These are phyloP conservation scores for Saccostrea cuccullata DNA, from an alignment of 1,140 invertebrate species.

Conservation along the genomic window DNA sequence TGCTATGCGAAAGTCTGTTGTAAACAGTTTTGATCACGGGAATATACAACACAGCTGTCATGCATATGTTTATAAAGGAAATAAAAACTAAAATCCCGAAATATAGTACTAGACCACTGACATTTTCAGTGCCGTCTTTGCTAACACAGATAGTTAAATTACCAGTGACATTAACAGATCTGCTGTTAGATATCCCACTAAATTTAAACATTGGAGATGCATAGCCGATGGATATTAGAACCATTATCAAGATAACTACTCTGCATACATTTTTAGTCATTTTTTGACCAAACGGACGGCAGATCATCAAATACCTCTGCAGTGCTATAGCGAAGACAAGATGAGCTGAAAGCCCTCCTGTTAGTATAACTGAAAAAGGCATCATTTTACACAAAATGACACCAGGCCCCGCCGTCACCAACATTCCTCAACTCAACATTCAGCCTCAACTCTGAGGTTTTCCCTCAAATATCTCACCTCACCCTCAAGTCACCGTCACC, in stretches of 20 bases:
- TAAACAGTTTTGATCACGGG: background rate
- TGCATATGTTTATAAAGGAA: background rate
- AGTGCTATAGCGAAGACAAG: background rate
- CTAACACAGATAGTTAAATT: background rate
- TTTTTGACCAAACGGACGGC: constrained; percentile 2
- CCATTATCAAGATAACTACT: background rate
- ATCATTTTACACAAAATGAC: background rate
- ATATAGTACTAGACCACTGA: background rate
- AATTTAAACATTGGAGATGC: background rate
- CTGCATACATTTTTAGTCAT: background rate
- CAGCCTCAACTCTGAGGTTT: too few relatives aligned
- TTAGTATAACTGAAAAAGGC: background rate
- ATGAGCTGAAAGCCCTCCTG: background rate
- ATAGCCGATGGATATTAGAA: background rate
- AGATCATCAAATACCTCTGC: background rate
- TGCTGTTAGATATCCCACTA: background rate
- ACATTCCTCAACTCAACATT: too few relatives aligned
- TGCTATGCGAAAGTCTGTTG: background rate
- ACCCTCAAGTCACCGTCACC: too few relatives aligned
- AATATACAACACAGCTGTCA: background rate
- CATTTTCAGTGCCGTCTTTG: background rate
- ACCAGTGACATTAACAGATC: background rate
- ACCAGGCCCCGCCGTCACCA: too few relatives aligned
- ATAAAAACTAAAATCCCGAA: background rate
- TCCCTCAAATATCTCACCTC: too few relatives aligned